These are phyloP conservation scores for Napeogenes sylphis DNA, from an alignment of 2,888 invertebrate genomes.

Conservation along the genomic window DNA sequence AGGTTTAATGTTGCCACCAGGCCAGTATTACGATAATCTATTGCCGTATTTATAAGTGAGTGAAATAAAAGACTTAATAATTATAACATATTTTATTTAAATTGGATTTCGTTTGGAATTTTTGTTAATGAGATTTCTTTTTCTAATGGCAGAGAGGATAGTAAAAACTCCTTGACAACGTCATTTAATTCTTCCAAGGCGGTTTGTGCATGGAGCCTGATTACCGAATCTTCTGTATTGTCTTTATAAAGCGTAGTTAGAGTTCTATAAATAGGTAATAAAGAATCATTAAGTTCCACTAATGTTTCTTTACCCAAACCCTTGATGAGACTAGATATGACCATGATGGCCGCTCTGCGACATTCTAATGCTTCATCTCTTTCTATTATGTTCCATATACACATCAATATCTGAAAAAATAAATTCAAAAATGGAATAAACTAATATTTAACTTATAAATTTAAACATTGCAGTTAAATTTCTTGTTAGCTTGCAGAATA, in stretches of 20 bases:
- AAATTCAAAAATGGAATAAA: neutral
- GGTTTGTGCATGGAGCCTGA: conserved; percentile 85
- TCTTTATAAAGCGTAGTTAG: conserved; percentile 81
- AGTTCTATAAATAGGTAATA: conserved; percentile 83
- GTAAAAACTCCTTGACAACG: conserved; percentile 80
- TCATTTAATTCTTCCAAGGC: conserved; percentile 87
- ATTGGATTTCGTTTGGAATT: conserved; percentile 36
- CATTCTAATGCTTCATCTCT: conserved; percentile 85
- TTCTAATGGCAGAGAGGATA: conserved; percentile 75
- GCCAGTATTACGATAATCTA: conserved; percentile 31
- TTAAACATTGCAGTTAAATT: no score
- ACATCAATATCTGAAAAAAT: conserved; percentile 81
- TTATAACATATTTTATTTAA: conserved; percentile 45
- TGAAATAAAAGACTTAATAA: conserved; percentile 29
- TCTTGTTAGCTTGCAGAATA: no score
- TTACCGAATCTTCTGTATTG: conserved; percentile 80
- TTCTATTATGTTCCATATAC: conserved; percentile 82
- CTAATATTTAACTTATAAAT: conserved; percentile 6
- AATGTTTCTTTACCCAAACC: conserved; percentile 85
- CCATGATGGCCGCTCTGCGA: conserved; percentile 86
- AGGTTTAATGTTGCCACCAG: conserved; percentile 24
- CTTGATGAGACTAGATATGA: conserved; percentile 84
- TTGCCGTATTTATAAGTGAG: conserved; percentile 13
- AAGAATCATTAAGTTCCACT: conserved; percentile 80
- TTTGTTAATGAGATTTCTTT: conserved; percentile 74